phyloP scores from a whole-genome alignment of 2,888 invertebrate genomes.

The Cacoxenus indagator region DNA sequence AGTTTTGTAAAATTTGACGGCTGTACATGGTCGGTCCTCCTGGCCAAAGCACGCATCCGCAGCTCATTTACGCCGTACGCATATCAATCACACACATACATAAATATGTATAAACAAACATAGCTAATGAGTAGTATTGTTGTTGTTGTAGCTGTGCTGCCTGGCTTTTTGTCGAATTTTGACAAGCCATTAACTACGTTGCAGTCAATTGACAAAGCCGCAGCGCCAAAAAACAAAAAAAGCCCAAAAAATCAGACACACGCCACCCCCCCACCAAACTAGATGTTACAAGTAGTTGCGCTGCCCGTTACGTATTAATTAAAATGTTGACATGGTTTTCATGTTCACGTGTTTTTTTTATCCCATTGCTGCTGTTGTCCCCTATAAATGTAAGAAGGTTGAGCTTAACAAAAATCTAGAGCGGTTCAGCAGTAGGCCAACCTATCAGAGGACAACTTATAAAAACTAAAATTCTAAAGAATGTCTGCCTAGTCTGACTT shows the following conservation, averaged over 20 bases:
- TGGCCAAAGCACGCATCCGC: not conserved
- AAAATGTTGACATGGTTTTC: conserved; percentile 7
- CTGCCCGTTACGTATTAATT: not conserved
- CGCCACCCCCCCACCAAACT: not conserved
- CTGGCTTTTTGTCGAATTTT: not conserved
- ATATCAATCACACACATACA: not conserved
- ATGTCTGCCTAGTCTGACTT: too few relatives aligned
- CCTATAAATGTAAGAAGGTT: too few relatives aligned
- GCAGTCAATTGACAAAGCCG: not conserved
- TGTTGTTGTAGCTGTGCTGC: not conserved
- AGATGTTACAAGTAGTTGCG: not conserved
- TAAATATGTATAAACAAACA: not conserved
- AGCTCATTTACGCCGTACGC: not conserved
- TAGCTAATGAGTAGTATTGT: not conserved
- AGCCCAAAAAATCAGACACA: not conserved
- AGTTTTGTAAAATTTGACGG: not conserved
- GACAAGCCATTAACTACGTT: not conserved
- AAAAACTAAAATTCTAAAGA: too few relatives aligned
- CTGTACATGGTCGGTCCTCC: not conserved
- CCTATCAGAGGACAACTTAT: too few relatives aligned
- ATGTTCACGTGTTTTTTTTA: not conserved
- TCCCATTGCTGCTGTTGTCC: not conserved
- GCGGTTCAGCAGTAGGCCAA: too few relatives aligned
- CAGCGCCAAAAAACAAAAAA: not conserved
- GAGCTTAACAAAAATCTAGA: too few relatives aligned